Base-by-base conservation (phyloP, 2,113 vertebrate genomes). In the Crotalus horridus region DNA sequence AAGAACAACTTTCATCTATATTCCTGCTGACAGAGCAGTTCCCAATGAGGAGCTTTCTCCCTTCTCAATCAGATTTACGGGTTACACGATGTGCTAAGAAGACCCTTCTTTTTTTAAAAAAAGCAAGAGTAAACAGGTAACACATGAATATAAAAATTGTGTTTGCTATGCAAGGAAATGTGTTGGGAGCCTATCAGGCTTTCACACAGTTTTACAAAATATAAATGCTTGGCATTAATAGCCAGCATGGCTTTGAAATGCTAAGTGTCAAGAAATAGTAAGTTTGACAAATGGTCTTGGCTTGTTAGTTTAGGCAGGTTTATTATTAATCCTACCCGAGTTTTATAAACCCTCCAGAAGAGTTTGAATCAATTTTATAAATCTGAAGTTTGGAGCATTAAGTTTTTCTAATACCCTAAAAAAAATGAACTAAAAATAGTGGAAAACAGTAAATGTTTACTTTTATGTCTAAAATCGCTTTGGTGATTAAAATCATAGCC, bases 161-260 rank as follows among this genome's bases (percentile, higher is more conserved):
- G 43, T 91, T 94, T 91, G 88, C 29, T 56, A 4, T 48, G 58
- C 26, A 74, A 89, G 21, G 48, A 55, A 86, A 17, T 26, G 69
- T 64, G 64, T 20, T 26, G 11, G 12, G 39, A 24, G 64, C n/a
- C 92, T 58, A 88, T 89, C 46, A 93, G 51, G 61, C 69, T 2
- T 93, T 85, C 21, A 43, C 90, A 11, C 55, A 87, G 46, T 24
- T 92, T 87, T 85, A 92, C 48, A 87, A 94, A 95, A 89, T 89
- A 91, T 39, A 91, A 89, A 85, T 55, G 3, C n/a, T 92, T 48
- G 93, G 61, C 93, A 26, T 86, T 92, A 95, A 85, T 93, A 93
- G 81, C 0, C 0, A 85, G 0, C 12, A 26, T 0, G 0, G 43
- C n/a, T 94, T 58, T 43, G 81, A 95, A 94, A 91, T 92, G 51